These are phyloP conservation scores for Nothobranchius furzeri DNA, from an alignment of 2,113 vertebrate genomes.

Conservation along the genomic window DNA sequence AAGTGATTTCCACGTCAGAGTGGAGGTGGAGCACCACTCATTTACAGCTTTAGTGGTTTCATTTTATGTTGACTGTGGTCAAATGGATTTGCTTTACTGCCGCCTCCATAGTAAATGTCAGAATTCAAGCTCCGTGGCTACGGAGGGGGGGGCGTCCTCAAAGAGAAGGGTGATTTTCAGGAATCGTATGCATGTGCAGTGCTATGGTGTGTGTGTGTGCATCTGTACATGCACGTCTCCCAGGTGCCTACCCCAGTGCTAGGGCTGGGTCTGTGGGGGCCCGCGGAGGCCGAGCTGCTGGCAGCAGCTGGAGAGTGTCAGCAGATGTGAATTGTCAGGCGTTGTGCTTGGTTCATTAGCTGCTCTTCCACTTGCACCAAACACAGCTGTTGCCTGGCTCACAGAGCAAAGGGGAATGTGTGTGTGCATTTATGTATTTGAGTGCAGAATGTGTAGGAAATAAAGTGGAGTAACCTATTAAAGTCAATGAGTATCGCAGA, in stretches of 20 bases:
- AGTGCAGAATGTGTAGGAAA: conserved; percentile 12
- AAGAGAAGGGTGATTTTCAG: conserved; percentile 11
- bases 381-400: conserved; percentile 72
- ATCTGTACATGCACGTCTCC: conserved; percentile 26
- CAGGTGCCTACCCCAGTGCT: conserved; percentile 65
- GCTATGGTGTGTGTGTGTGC: conserved; percentile 2
- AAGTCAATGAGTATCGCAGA: neutral
- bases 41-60: conserved; percentile 26
- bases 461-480: conserved; percentile 1
- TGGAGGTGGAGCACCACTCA: conserved; percentile 10
- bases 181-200: conserved; percentile 13
- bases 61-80: conserved; percentile 43
- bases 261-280: conserved; percentile 55
- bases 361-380: conserved; percentile 73
- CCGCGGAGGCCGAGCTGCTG: conserved; percentile 59
- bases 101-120: conserved; percentile 29
- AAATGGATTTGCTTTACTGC: conserved; percentile 32
- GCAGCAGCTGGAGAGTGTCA: conserved; percentile 73
- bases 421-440: conserved; percentile 19
- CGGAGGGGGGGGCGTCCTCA: neutral
- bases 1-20: conserved; percentile 27
- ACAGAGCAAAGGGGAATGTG: conserved; percentile 67
- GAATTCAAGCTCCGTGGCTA: conserved; percentile 8
- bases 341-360: conserved; percentile 69
- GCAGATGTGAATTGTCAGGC: conserved; percentile 81